phyloP scores from a whole-genome alignment of 2,888 invertebrate species.

The Prionchulus punctatus region DNA sequence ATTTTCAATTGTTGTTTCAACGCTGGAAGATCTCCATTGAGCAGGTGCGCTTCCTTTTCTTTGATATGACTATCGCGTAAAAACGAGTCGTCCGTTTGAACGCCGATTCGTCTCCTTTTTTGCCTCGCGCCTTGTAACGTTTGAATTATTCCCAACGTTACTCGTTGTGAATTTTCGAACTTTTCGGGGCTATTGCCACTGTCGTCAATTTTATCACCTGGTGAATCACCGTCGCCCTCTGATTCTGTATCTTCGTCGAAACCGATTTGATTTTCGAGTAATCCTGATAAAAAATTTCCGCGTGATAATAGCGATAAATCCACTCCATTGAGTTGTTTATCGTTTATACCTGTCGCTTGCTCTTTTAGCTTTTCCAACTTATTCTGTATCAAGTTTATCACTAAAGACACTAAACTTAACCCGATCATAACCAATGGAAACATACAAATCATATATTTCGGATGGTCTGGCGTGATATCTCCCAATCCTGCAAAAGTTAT shows the following conservation, averaged over 20 bases:
- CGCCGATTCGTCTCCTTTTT: slow-evolving; percentile 7
- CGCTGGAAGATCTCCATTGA: too few species aligned
- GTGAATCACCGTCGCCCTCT: background rate
- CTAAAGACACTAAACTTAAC: slow-evolving; percentile 80
- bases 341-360: background rate
- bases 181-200: too few species aligned
- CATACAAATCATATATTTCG: slow-evolving; percentile 68
- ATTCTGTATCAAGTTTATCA: slow-evolving; percentile 71
- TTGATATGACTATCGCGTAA: too few species aligned
- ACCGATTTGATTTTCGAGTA: slow-evolving; percentile 8
- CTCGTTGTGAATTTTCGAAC: too few species aligned
- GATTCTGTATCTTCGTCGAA: background rate
- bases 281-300: background rate
- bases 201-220: too few species aligned
- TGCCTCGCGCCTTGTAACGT: background rate
- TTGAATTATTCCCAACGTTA: background rate
- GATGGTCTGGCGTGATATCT: slow-evolving; percentile 45
- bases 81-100: slow-evolving; percentile 5
- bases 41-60: too few species aligned
- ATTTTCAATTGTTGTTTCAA: too few species aligned
- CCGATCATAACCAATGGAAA: slow-evolving; percentile 81
- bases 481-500: slow-evolving; percentile 22
- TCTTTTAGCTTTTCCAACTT: slow-evolving; percentile 4
- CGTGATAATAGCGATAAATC: background rate
- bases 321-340: too few species aligned